A percentile compares a stretch with the other conserved stretches of the same genome.
These are phyloP conservation scores for Mus pahari DNA, from an alignment of 2,113 vertebrate species.

Conservation along the genomic window DNA sequence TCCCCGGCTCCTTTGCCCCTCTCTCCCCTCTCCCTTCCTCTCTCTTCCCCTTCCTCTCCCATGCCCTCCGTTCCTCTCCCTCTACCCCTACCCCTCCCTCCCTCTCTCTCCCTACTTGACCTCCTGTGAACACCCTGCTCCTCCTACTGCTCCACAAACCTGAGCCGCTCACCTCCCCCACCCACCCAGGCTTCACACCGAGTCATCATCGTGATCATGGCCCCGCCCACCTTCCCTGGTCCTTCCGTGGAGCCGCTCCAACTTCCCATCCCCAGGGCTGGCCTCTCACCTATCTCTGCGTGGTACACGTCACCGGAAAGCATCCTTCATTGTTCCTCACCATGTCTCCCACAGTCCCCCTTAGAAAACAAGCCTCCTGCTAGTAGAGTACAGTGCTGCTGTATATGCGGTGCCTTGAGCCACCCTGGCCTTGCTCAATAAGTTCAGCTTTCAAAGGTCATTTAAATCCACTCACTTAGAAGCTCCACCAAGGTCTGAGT, in stretches of 20 bases:
- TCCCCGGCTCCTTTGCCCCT: too few relatives aligned
- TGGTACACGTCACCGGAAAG: neutral
- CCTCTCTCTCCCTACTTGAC: neutral
- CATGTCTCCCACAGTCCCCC: neutral
- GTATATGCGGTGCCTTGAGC: neutral
- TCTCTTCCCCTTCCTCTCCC: neutral
- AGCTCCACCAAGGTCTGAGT: neutral
- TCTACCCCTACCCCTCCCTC: too few relatives aligned
- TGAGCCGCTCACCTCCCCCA: neutral
- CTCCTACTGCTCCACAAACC: neutral
- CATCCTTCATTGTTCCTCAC: neutral
- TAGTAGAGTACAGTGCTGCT: neutral
- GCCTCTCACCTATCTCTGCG: neutral
- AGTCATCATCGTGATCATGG: neutral
- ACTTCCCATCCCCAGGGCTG: too few relatives aligned
- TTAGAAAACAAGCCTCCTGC: neutral
- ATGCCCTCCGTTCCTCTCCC: rapidly evolving
- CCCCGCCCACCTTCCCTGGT: too few relatives aligned
- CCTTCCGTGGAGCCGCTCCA: neutral
- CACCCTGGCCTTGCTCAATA: neutral
- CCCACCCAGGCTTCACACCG: neutral
- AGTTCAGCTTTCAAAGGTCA: conserved; percentile 25
- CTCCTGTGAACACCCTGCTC: neutral
- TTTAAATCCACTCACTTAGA: neutral
- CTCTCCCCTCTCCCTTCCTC: too few relatives aligned